phyloP scores from a whole-genome alignment of 2,113 vertebrate species.

The Tichodroma muraria region DNA sequence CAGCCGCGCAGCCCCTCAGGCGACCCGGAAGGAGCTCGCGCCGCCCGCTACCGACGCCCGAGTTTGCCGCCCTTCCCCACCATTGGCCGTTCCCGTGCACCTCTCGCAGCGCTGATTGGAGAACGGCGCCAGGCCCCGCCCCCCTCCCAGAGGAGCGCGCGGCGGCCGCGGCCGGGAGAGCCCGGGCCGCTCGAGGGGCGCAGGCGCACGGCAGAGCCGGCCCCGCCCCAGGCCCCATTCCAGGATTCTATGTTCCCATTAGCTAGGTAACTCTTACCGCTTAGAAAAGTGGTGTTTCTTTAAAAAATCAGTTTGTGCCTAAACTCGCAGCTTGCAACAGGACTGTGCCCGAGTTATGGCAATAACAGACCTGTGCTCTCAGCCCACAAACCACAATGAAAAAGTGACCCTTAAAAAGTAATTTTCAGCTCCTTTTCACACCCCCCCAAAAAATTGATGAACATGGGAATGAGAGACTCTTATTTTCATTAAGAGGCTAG shows the following conservation, averaged over 20 bases:
- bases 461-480: too few relatives aligned
- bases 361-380: fast-evolving
- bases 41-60: not conserved
- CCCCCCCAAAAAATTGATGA: too few relatives aligned
- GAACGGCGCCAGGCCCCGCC: not conserved
- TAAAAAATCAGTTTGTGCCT: too few relatives aligned
- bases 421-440: fast-evolving
- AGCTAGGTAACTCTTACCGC: too few relatives aligned
- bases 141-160: too few relatives aligned
- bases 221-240: too few relatives aligned
- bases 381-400: fast-evolving
- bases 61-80: not conserved
- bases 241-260: too few relatives aligned
- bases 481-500: not conserved
- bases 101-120: not conserved
- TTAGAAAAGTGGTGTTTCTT: not conserved
- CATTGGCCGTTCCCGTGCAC: not conserved
- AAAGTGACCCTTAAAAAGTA: not conserved
- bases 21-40: fast-evolving
- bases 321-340: too few relatives aligned
- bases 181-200: too few relatives aligned
- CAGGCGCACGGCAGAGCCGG: too few relatives aligned
- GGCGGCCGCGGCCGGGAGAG: too few relatives aligned
- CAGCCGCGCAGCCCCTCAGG: too few relatives aligned
- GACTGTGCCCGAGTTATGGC: fast-evolving